phyloP scores from a whole-genome alignment of 2,888 invertebrate species.

The Ametastegia equiseti region DNA sequence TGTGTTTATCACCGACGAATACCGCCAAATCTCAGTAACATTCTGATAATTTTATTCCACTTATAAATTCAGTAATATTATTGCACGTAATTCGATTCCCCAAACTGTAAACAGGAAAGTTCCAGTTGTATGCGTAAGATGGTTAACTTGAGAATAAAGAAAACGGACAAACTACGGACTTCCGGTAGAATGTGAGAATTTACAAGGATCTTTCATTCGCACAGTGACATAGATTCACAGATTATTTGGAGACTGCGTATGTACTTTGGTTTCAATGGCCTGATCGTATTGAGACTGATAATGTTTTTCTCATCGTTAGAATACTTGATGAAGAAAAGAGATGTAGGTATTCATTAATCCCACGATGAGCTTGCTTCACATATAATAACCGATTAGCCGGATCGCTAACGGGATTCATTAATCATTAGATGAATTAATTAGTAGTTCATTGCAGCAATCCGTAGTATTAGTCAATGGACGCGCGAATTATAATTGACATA shows the following conservation, averaged over 20 bases:
- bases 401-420: background rate
- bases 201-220: too few species aligned
- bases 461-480: too few species aligned
- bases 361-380: background rate
- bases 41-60: background rate
- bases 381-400: background rate
- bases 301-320: background rate
- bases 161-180: too few species aligned
- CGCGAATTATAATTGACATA: too few species aligned
- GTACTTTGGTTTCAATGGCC: background rate
- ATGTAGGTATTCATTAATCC: background rate
- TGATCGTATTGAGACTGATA: conserved; percentile 1
- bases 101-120: background rate
- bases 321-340: background rate
- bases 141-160: too few species aligned
- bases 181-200: too few species aligned
- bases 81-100: background rate
- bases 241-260: background rate
- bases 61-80: background rate
- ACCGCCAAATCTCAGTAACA: background rate
- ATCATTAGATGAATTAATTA: background rate
- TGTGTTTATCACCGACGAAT: background rate
- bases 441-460: background rate
- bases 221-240: background rate
- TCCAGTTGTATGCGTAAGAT: too few species aligned